Base-by-base conservation (phyloP, 2,797 vertebrate genomes). In the Chaetodon trifasciatus region DNA sequence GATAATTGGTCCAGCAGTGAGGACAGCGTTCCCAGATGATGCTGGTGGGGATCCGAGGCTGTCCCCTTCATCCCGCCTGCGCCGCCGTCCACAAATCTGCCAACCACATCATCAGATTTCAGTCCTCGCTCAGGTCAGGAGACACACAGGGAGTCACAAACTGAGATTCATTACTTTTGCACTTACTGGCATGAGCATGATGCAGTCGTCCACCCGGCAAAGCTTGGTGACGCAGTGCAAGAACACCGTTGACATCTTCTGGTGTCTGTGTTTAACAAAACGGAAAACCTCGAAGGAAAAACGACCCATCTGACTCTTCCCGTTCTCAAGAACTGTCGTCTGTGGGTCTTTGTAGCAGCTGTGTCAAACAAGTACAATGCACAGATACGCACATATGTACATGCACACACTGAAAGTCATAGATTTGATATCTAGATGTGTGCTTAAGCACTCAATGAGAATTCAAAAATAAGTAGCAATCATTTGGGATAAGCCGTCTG, bases 251-350 rank as follows among this genome's bases (percentile, higher is more conserved):
- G 98, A 99, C 97, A 98, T 99, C 94, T 97, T 99, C 94, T 99
- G 98, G 92, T 99, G 98, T 90, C 97, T 97, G 95, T 99, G 98
- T 84, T 99, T 99, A 65, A 99, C 97, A 71, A 99, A 99, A 61
- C 98, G 97, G 90, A 99, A 99, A 81, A 99, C 98, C 93, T 99
- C 98, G 1, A 99, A 99, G 52, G 98, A 98, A 88, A 99, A 99
- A 0, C 98, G 96, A 0, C 98, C 98, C 91, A 97, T 96, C 88
- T 99, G 98, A 84, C 98, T 99, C 93, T 95, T 97, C 49, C 97
- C 98, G 0, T 99, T 99, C 91, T 99, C 98, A 53, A 98, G 97
- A 81, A 99, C 96, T 0, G 98, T 98, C 0, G 98, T 99, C 95
- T 99, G 98, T 0, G 98, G 96, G 87, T 99, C 98, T 94, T 99